These are phyloP conservation scores for Muraenolepis orangiensis DNA, from an alignment of 2,797 vertebrate genomes.

Conservation along the genomic window DNA sequence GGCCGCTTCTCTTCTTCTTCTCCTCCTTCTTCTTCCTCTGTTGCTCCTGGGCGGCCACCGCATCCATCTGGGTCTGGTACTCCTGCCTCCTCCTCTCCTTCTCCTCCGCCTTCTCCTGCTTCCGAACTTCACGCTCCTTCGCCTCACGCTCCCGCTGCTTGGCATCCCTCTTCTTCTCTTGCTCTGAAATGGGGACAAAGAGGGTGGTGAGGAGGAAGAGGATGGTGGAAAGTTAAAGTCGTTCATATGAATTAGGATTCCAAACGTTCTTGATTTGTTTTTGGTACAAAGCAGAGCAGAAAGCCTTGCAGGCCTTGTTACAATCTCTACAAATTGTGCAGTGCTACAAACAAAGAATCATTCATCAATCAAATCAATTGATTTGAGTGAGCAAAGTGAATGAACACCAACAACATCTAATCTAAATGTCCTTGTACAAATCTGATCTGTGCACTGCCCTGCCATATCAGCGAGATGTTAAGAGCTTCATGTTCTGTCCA, in stretches of 20 bases:
- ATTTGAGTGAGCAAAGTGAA: background rate
- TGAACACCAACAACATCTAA: background rate
- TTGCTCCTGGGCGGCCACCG: conserved; percentile 69
- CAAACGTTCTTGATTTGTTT: too few relatives aligned
- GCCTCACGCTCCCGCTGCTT: conserved; percentile 88
- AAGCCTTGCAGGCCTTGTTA: too few relatives aligned
- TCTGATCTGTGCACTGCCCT: background rate
- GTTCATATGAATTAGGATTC: background rate
- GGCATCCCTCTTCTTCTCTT: conserved; percentile 87
- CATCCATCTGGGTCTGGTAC: conserved; percentile 86
- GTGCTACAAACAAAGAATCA: too few relatives aligned
- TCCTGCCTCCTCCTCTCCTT: conserved; percentile 91
- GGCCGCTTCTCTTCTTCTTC: conserved; percentile 81
- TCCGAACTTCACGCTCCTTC: conserved; percentile 82
- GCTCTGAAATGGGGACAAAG: conserved; percentile 60
- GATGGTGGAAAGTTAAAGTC: background rate
- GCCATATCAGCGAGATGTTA: too few relatives aligned
- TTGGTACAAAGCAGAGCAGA: too few relatives aligned
- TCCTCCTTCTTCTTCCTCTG: conserved; percentile 83
- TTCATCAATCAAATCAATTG: background rate
- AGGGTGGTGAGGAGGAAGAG: background rate
- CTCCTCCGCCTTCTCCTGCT: conserved; percentile 91
- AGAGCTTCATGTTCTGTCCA: background rate
- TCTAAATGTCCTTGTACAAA: background rate
- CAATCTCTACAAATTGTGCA: too few relatives aligned